Evolutionary conservation across 1,140 invertebrate species (phyloP).

Genomic region (Bicyclus anynana): DNA sequence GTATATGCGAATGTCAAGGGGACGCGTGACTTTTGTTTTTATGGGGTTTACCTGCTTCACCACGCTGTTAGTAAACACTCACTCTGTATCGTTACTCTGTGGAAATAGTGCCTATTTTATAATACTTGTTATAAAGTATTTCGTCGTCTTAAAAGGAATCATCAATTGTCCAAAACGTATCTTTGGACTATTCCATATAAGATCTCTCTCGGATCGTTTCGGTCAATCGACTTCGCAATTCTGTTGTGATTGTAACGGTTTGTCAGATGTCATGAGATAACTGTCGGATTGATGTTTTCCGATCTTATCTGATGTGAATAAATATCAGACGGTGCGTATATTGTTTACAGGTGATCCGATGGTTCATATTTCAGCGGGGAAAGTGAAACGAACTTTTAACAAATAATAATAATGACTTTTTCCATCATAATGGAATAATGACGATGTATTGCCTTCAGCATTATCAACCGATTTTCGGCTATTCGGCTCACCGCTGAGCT

Average conservation of each 20-base stretch:
- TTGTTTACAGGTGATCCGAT: slow-evolving; percentile 8
- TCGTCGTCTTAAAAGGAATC: background rate
- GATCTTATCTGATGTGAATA: slow-evolving; percentile 5
- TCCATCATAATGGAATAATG: too few species aligned
- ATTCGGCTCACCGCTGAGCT: too few species aligned
- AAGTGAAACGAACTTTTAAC: background rate
- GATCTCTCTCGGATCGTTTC: slow-evolving; percentile 5
- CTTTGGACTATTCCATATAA: background rate
- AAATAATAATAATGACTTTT: too few species aligned
- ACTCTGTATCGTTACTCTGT: too few species aligned
- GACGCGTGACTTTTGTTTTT: too few species aligned
- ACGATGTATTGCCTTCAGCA: too few species aligned
- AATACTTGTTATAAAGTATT: background rate
- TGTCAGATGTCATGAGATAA: slow-evolving; percentile 47
- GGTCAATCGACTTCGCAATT: slow-evolving; percentile 14
- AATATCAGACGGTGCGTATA: background rate
- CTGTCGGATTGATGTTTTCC: slow-evolving; percentile 20
- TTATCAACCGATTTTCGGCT: too few species aligned
- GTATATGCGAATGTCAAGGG: too few species aligned
- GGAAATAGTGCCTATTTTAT: too few species aligned
- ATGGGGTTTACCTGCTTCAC: too few species aligned
- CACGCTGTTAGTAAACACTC: too few species aligned
- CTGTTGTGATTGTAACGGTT: slow-evolving; percentile 45
- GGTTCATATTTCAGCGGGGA: background rate
- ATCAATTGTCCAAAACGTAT: background rate